Percentiles rank a stretch among this genome's conserved stretches.
Evolutionary conservation across 2,113 vertebrate species (phyloP).

Genomic region (Chaenocephalus aceratus): DNA sequence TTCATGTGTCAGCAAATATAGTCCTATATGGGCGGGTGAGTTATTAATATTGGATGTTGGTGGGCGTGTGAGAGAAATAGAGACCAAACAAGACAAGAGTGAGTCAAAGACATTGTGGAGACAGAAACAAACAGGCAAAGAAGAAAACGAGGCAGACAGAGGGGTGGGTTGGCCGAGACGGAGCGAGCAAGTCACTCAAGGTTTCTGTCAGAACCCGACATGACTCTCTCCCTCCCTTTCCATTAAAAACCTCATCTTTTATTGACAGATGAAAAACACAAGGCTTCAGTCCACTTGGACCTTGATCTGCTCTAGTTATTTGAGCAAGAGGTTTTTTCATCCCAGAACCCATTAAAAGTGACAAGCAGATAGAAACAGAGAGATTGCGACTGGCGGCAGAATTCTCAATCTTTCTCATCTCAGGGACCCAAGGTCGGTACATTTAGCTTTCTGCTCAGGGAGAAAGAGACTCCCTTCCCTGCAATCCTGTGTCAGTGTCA

Average conservation of each 20-base stretch:
- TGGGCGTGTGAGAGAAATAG: conserved; percentile 15
- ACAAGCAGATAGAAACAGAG: conserved; percentile 34
- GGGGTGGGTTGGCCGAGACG: conserved; percentile 31
- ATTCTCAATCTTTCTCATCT: conserved; percentile 39
- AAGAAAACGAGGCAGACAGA: conserved; percentile 1
- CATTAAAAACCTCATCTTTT: conserved; percentile 76
- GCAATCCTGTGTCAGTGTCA: conserved; percentile 1
- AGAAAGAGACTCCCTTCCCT: background rate
- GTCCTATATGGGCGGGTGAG: conserved; percentile 3
- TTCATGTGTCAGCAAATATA: conserved; percentile 48
- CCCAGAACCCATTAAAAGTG: conserved; percentile 54
- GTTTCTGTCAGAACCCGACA: conserved; percentile 27
- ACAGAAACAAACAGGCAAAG: conserved; percentile 16
- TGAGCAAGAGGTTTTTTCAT: conserved; percentile 35
- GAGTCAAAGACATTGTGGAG: conserved; percentile 13
- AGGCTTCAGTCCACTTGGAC: conserved; percentile 51
- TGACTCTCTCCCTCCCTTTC: conserved; percentile 29
- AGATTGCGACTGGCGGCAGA: conserved; percentile 24
- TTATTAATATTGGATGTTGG: conserved; percentile 61
- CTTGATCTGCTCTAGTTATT: conserved; percentile 59
- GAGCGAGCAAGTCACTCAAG: conserved; percentile 62
- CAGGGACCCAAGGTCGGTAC: conserved; percentile 22
- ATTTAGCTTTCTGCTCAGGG: conserved; percentile 26
- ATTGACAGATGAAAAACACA: conserved; percentile 72
- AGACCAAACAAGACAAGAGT: conserved; percentile 33